Evolutionary conservation across 37 sponge, comb jelly and placozoan genomes (phyloP).

Genomic region (Haliclona indistincta): DNA sequence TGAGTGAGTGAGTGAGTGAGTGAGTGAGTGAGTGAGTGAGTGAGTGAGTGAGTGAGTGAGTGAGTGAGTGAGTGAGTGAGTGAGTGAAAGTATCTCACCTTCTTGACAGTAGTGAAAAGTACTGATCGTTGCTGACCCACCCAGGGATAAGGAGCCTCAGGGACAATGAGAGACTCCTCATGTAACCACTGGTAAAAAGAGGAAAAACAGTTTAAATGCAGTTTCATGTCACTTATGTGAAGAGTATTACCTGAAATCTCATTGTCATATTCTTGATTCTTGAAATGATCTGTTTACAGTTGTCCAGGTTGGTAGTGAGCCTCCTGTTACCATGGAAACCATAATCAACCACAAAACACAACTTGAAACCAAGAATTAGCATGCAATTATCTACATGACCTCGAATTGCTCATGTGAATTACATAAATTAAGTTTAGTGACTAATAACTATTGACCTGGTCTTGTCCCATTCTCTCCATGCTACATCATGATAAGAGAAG

Average conservation of each 20-base stretch:
- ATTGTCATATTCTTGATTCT: constrained; percentile 36
- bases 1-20: neutral
- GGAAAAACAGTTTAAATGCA: neutral
- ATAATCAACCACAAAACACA: too few species aligned
- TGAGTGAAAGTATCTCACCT: constrained; percentile 52
- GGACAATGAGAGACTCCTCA: constrained; percentile 58
- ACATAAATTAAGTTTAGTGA: neutral
- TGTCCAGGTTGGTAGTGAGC: constrained; percentile 65
- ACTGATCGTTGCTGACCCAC: constrained; percentile 59
- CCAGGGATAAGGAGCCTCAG: constrained; percentile 61
- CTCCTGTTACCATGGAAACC: constrained; percentile 30
- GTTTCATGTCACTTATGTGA: neutral
- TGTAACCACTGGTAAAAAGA: constrained; percentile 64
- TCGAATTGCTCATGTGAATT: neutral
- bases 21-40: too few species aligned
- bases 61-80: too few species aligned
- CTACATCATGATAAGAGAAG: constrained; percentile 75
- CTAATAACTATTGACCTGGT: constrained; percentile 63
- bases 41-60: too few species aligned
- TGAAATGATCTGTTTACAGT: constrained; percentile 59
- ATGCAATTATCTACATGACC: neutral
- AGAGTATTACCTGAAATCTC: constrained; percentile 59
- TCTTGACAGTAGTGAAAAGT: constrained; percentile 65
- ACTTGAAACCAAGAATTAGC: too few species aligned
- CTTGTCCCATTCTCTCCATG: constrained; percentile 84